A percentile compares a stretch with the other conserved stretches of the same genome.
Evolutionary conservation across 2,888 invertebrate genomes (phyloP).

Genomic region (Drosophila fungiperda): DNA sequence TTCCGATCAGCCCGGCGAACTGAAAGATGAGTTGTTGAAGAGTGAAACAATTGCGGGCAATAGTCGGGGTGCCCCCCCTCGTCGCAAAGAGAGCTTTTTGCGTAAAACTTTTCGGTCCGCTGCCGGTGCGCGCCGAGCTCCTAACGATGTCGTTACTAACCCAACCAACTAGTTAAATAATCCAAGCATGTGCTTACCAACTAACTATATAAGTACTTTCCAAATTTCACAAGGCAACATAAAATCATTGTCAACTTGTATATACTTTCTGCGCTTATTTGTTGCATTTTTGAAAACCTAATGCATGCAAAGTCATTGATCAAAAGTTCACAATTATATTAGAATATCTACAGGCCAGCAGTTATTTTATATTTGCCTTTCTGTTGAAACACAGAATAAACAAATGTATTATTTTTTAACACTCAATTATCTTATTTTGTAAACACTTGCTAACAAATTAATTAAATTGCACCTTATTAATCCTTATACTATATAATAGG

Average conservation of each 20-base stretch:
- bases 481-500: background rate
- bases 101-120: slow-evolving; percentile 85
- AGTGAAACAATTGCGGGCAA: slow-evolving; percentile 19
- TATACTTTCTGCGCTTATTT: background rate
- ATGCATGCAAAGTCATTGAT: background rate
- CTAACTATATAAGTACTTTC: slow-evolving; percentile 9
- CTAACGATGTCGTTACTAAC: slow-evolving; percentile 73
- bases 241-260: slow-evolving; percentile 4
- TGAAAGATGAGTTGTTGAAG: background rate
- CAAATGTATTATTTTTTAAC: background rate
- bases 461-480: background rate
- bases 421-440: background rate
- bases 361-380: background rate
- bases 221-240: background rate
- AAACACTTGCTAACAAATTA: background rate
- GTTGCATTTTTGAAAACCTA: background rate
- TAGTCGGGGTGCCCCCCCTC: slow-evolving; percentile 51
- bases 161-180: slow-evolving; percentile 37
- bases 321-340: background rate
- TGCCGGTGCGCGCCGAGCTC: slow-evolving; percentile 79
- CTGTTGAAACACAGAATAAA: background rate
- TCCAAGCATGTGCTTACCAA: slow-evolving; percentile 43
- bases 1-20: slow-evolving; percentile 2
- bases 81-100: slow-evolving; percentile 85
- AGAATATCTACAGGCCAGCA: background rate